Evolutionary conservation across 2,888 invertebrate species (phyloP), one percentile per base, ranked within the genome.

Genomic region (Andrena fulva): DNA sequence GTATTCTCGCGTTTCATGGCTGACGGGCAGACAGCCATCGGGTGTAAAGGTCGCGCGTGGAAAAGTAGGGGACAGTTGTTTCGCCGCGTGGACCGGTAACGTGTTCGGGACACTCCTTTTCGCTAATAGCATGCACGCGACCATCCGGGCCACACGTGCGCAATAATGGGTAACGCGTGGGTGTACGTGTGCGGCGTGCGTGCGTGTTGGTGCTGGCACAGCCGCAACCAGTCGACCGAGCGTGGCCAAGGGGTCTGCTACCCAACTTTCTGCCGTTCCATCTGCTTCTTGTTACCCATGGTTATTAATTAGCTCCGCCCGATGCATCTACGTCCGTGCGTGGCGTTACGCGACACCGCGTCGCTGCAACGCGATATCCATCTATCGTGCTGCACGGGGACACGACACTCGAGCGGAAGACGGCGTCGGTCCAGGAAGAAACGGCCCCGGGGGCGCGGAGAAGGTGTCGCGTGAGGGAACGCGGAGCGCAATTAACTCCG

Each of bases 141-240:
- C 92, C 92, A 92, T 91, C 89, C 91, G 91, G 92, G 91, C 92
- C 92, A 93, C 93, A 93, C 93, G 93, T 92, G 93, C 90, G 90
- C 91, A 89, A 92, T 92, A 92, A 92, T 91, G 90, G 90, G 85
- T 89, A 87, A 82, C 84, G 88, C 87, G 90, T 90, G 90, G 87
- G 91, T 85, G 91, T 87, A 74, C 75, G 54, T 31, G 73, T 20
- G 20, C 20, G 7, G 20, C 20, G 8, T 24, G 54, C 54, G 20
- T 27, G 56, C 16, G 73, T 72, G 70, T 67, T 33, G 68, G 60
- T 76, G 64, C 6, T 66, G 62, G 70, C 66, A 20, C 48, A 68
- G 62, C 56, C 62, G 56, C 56, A 74, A 73, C 70, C 73, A 66
- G 68, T 56, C 78, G 88, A 59, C 73, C 68, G 48, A 85, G 72